These are phyloP conservation scores for Andinoacara biseriatus DNA, from an alignment of 2,113 vertebrate genomes.

Conservation along the genomic window DNA sequence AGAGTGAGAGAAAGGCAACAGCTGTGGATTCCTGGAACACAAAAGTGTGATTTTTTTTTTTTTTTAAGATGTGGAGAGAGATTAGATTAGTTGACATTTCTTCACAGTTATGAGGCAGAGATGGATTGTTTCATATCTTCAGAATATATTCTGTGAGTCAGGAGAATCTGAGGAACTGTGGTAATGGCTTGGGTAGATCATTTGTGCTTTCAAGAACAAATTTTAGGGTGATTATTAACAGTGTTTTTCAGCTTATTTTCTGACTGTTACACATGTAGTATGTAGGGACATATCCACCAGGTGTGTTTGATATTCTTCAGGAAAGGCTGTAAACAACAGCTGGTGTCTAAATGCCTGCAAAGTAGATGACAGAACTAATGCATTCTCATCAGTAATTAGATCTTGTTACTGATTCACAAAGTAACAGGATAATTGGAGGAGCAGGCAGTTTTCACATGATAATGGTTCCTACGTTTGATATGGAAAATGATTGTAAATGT, in stretches of 20 bases:
- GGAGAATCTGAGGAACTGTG: neutral
- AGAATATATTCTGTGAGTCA: conserved; percentile 1
- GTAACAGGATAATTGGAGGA: neutral
- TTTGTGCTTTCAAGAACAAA: neutral
- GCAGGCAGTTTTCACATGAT: neutral
- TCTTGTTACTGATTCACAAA: neutral
- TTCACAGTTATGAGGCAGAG: conserved; percentile 43
- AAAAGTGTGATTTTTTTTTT: conserved; percentile 18
- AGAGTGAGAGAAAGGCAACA: conserved; percentile 23
- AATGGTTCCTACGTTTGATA: neutral
- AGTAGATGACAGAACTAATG: conserved; percentile 4
- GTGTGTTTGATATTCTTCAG: neutral
- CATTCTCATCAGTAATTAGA: conserved; percentile 17
- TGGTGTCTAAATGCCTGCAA: neutral
- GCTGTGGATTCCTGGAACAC: conserved; percentile 31
- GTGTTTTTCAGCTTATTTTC: neutral
- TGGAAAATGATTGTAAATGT: neutral
- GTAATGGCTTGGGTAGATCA: neutral
- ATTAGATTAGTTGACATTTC: conserved; percentile 44
- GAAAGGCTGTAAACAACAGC: conserved; percentile 4
- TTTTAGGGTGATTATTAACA: neutral
- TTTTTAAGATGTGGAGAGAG: conserved; percentile 16
- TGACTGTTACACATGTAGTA: neutral
- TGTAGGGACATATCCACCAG: conserved; percentile 5
- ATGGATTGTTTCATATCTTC: conserved; percentile 46